phyloP scores from a whole-genome alignment of 2,113 vertebrate genomes.

The Dipodomys stephensi region DNA sequence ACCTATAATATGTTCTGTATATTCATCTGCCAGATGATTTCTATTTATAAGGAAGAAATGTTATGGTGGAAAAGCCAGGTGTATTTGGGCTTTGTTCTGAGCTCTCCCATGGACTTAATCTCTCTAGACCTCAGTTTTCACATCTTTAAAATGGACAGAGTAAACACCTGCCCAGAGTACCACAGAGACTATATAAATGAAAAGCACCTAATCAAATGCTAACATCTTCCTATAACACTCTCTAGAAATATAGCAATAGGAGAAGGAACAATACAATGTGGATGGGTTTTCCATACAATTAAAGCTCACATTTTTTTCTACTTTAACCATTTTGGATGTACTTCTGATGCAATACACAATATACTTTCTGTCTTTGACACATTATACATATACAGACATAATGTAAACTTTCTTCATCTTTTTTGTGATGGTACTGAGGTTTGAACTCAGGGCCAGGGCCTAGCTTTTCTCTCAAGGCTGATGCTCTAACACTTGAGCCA shows the following conservation, averaged over 20 bases:
- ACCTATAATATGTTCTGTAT: not conserved
- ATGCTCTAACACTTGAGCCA: too few relatives aligned
- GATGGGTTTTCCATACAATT: not conserved
- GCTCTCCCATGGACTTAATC: not conserved
- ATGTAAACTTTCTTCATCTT: too few relatives aligned
- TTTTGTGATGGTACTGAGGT: too few relatives aligned
- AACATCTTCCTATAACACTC: not conserved
- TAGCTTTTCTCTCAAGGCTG: too few relatives aligned
- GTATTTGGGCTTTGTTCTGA: not conserved
- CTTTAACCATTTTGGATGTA: slow-evolving; percentile 28
- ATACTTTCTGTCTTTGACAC: not conserved
- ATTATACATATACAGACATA: too few relatives aligned
- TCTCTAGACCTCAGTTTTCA: slow-evolving; percentile 20
- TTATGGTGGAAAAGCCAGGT: not conserved
- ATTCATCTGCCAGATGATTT: not conserved
- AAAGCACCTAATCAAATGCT: not conserved
- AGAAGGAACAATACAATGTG: not conserved
- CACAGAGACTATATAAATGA: not conserved
- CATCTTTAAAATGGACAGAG: not conserved
- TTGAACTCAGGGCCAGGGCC: too few relatives aligned
- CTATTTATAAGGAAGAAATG: not conserved
- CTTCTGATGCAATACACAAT: not conserved
- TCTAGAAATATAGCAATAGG: not conserved
- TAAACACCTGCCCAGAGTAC: not conserved
- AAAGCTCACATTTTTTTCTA: not conserved